Conservation (phyloP, 2,113 vertebrate species). For the Apodemus sylvaticus region DNA sequence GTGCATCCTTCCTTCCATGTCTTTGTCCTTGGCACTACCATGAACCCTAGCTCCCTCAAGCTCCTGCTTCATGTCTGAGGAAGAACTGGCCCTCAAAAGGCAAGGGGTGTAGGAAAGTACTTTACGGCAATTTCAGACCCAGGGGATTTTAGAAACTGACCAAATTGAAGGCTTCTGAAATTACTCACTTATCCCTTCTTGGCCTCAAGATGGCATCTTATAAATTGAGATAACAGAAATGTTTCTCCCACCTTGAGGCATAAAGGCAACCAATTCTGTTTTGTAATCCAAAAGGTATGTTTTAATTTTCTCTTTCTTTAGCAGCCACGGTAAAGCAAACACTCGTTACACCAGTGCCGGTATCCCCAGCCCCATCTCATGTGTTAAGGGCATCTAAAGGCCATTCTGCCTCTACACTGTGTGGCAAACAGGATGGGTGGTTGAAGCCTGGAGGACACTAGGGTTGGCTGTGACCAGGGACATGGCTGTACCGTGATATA, state of each 20-base stretch:
- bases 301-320: constrained; percentile 62
- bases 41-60: not conserved
- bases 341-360: constrained; percentile 72
- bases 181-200: constrained; percentile 62
- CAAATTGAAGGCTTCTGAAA: constrained; percentile 65
- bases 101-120: constrained; percentile 13
- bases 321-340: constrained; percentile 67
- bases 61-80: not conserved
- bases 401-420: not conserved
- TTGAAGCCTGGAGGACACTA: not conserved
- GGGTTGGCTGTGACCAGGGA: not conserved
- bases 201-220: constrained; percentile 64
- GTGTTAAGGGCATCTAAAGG: not conserved
- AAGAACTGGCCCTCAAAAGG: not conserved
- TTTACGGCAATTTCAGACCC: constrained; percentile 22
- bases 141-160: constrained; percentile 59
- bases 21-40: not conserved
- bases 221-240: constrained; percentile 60
- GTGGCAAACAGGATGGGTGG: not conserved
- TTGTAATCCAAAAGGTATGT: constrained; percentile 45
- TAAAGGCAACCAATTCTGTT: constrained; percentile 39
- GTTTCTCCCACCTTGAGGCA: constrained; percentile 45
- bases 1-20: not conserved
- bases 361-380: not conserved
- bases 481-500: not conserved